Base-by-base conservation (phyloP, 2,888 invertebrate genomes). In the Ichneumoninae sp. region DNA sequence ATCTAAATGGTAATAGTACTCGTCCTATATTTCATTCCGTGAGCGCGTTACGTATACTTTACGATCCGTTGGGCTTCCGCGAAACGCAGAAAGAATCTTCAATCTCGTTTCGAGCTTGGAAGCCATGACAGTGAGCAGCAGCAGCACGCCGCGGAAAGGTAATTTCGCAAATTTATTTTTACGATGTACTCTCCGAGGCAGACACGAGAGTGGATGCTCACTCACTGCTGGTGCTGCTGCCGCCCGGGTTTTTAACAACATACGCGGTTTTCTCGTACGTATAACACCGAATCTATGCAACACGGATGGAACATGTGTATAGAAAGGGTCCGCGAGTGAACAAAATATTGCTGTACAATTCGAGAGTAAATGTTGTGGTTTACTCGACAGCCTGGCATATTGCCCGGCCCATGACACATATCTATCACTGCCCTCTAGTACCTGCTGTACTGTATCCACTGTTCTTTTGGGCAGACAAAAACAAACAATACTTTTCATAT, bases 151-250 rank as follows among this genome's bases (percentile, higher is more conserved):
- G 57, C 13, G 22, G 13, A 10, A 26, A 57, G 57, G 62, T 62
- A 30, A 62, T 62, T 62, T 62, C 62, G 62, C 36, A 62, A 62
- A 62, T 62, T 62, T 30, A 62, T 62, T 62, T 62, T 62, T 26
- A 57, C 57, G 57, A 57, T 57, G 57, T 57, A 57, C 57, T 57
- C 57, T 26, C 57, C 57, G 57, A 57, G 22, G 57, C 57, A 10
- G 22, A 22, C 57, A 22, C 57, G 57, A 57, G 57, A 57, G 57
- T 57, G 57, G 57, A 57, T 57, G 57, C 22, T 57, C 57, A 57
- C 57, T 57, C 57, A 26, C 22, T 57, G 57, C 57, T 57, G 26
- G 3, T 16, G 40, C 8, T 40, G 40, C 10, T 50, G 50, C 54
- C 10, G 57, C 54, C 54, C 26, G 22, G 4, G 26, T 26, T 57